These are phyloP conservation scores for Apoda limacodes DNA, from an alignment of 2,888 invertebrate species.

Conservation along the genomic window DNA sequence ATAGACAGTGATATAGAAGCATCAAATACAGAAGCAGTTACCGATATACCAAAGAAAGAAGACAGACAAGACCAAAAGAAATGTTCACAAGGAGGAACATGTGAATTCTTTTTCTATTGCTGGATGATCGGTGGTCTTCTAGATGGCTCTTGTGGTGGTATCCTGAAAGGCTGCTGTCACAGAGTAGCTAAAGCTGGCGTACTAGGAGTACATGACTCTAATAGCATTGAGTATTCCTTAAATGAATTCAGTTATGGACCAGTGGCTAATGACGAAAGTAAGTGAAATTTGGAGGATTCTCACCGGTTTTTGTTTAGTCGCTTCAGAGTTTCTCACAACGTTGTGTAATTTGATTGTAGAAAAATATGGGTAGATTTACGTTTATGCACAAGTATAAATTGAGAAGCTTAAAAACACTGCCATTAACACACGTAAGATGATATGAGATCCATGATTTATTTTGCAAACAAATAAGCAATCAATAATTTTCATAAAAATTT, in stretches of 20 bases:
- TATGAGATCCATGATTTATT: no score
- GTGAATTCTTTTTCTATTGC: slow-evolving; percentile 92
- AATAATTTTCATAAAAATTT: not conserved
- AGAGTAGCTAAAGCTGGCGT: slow-evolving; percentile 76
- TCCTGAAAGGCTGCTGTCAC: slow-evolving; percentile 90
- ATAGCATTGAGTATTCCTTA: slow-evolving; percentile 71
- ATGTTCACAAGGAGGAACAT: slow-evolving; percentile 81
- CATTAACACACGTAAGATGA: slow-evolving; percentile 23
- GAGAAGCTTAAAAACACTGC: no score
- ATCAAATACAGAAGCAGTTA: slow-evolving; percentile 15
- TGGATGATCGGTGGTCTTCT: slow-evolving; percentile 91
- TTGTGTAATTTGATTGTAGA: slow-evolving; percentile 19
- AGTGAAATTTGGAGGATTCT: slow-evolving; percentile 44
- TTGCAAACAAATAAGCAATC: no score
- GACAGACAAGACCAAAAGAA: slow-evolving; percentile 58
- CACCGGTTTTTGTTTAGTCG: slow-evolving; percentile 8
- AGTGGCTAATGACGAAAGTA: slow-evolving; percentile 83
- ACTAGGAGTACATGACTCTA: slow-evolving; percentile 73
- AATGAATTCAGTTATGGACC: slow-evolving; percentile 78
- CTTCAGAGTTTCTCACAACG: slow-evolving; percentile 17
- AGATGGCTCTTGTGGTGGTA: slow-evolving; percentile 85
- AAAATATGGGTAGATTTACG: no score
- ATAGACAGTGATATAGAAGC: slow-evolving; percentile 22
- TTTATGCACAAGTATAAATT: no score
- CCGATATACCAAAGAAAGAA: slow-evolving; percentile 20